Evolutionary conservation across 2,888 invertebrate species (phyloP).

Genomic region (Lasioglossum pauxillum): DNA sequence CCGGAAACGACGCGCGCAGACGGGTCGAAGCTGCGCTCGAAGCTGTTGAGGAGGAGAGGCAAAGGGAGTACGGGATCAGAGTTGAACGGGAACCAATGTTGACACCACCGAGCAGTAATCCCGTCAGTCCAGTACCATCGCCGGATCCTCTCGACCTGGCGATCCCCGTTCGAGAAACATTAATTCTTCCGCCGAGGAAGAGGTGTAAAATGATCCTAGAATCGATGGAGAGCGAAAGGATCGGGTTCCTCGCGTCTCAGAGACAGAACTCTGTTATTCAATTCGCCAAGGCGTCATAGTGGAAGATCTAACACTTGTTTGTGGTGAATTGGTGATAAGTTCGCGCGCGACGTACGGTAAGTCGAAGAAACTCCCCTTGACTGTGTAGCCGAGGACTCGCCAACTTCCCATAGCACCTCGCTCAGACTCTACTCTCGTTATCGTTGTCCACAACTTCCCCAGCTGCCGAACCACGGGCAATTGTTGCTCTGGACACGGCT

Average conservation of each 20-base stretch:
- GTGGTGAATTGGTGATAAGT: conserved; percentile 23
- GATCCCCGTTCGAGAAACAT: conserved; percentile 86
- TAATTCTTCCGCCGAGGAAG: conserved; percentile 91
- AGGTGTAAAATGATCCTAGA: conserved; percentile 91
- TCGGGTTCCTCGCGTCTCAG: conserved; percentile 78
- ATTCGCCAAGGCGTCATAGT: conserved; percentile 89
- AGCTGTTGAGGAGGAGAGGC: conserved; percentile 85
- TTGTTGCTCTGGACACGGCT: neutral
- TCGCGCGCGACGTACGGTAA: conserved; percentile 14
- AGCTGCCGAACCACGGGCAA: neutral
- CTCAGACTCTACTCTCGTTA: neutral
- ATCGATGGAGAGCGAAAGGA: conserved; percentile 86
- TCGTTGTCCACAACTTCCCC: neutral
- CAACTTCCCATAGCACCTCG: neutral
- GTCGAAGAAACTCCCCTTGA: conserved; percentile 2
- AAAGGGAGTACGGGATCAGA: conserved; percentile 70
- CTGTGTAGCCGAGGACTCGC: neutral
- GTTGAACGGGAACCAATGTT: conserved; percentile 81
- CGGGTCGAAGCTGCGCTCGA: conserved; percentile 88
- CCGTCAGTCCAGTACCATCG: conserved; percentile 86
- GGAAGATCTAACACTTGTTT: conserved; percentile 9
- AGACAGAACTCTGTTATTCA: conserved; percentile 92
- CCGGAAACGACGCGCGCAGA: conserved; percentile 86
- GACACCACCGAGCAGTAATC: conserved; percentile 87
- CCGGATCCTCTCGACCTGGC: conserved; percentile 86